Evolutionary conservation across 2,797 vertebrate species (phyloP).

Genomic region (Melanitta fusca): DNA sequence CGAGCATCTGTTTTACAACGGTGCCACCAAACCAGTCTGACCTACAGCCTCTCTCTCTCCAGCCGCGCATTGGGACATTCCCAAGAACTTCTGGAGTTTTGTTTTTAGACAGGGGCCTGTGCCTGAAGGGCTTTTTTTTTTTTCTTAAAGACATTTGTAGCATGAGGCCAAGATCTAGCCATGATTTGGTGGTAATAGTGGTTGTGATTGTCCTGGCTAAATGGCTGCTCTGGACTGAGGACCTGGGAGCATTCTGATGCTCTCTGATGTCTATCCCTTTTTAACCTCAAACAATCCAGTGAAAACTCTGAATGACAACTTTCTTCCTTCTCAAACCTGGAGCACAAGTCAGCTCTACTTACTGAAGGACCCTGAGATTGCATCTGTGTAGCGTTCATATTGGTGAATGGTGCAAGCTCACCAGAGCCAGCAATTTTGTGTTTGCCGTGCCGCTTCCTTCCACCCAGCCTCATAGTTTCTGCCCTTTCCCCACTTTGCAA

Average conservation of each 20-base stretch:
- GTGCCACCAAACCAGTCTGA: conserved; percentile 92
- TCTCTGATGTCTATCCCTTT: not conserved
- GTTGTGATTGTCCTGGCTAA: conserved; percentile 42
- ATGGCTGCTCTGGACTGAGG: conserved; percentile 17
- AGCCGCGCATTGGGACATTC: not conserved
- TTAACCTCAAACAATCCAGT: conserved; percentile 9
- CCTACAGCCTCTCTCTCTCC: not conserved
- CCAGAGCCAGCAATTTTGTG: not conserved
- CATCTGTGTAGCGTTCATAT: not conserved
- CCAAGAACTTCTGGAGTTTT: conserved; percentile 18
- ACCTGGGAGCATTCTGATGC: not conserved
- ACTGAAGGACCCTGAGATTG: conserved; percentile 24
- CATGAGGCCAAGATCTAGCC: conserved; percentile 25
- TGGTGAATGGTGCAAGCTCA: not conserved
- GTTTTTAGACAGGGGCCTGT: not conserved
- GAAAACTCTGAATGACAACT: conserved; percentile 16
- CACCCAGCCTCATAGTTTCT: not conserved
- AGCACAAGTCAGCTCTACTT: not conserved
- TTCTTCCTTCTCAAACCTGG: not conserved
- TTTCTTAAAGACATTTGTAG: conserved; percentile 45
- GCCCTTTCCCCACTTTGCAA: not conserved
- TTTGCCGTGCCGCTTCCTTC: not conserved
- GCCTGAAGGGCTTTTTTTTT: conserved; percentile 51
- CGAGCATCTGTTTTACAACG: conserved; percentile 90
- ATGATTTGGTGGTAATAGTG: conserved; percentile 3